These are phyloP conservation scores for Macheiramphus alcinus DNA, from an alignment of 2,113 vertebrate species.

Conservation along the genomic window DNA sequence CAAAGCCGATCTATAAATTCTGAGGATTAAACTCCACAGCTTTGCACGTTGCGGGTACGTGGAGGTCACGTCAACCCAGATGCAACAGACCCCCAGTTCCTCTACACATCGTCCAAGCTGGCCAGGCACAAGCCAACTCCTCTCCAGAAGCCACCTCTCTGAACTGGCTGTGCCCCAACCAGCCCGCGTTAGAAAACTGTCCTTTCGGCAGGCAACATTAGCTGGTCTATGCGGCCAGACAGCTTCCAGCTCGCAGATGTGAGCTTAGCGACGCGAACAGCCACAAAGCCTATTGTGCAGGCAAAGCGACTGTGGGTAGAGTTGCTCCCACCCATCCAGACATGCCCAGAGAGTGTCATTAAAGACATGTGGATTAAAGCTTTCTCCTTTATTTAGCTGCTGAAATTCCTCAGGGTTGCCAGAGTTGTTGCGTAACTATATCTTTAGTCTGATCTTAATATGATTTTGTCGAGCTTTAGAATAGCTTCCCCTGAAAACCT, in stretches of 20 bases:
- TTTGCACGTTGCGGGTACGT: rapidly evolving
- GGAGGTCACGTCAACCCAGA: not conserved
- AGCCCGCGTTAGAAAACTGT: not conserved
- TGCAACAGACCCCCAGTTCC: not conserved
- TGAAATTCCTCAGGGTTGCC: not conserved
- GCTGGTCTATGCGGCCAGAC: not conserved
- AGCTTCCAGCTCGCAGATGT: not conserved
- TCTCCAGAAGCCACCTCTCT: not conserved
- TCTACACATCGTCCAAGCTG: not conserved
- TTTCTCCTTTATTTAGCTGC: constrained; percentile 14
- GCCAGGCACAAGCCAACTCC: not conserved
- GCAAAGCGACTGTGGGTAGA: not conserved
- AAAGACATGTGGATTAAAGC: constrained; percentile 29
- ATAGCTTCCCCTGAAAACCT: not conserved
- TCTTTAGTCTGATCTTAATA: not conserved
- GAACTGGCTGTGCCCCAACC: not conserved
- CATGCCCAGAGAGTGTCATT: constrained; percentile 2
- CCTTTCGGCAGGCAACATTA: not conserved
- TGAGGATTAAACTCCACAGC: not conserved
- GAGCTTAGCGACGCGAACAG: not conserved
- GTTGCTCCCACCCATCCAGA: constrained; percentile 31
- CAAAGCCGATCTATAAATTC: not conserved
- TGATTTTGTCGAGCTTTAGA: not conserved
- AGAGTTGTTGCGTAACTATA: not conserved
- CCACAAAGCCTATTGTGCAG: not conserved